These are phyloP conservation scores for Meandrusa payeni DNA, from an alignment of 2,888 invertebrate species.

Conservation along the genomic window DNA sequence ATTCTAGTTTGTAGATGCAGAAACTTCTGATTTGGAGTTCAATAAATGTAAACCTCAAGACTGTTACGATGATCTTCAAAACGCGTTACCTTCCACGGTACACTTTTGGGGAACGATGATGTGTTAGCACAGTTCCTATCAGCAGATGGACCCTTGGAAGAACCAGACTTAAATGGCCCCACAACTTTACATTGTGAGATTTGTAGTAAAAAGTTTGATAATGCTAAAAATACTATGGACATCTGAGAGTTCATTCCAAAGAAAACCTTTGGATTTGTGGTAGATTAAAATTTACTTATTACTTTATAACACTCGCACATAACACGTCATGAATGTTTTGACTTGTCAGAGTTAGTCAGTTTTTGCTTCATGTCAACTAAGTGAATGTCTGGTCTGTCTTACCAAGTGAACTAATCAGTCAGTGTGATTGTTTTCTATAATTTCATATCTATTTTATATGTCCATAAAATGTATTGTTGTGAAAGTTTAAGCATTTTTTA, in stretches of 20 bases:
- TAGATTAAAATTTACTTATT: too few relatives aligned
- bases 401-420: too few relatives aligned
- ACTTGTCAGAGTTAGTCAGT: too few relatives aligned
- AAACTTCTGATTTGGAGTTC: conserved; percentile 48
- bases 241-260: conserved; percentile 68
- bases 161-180: conserved; percentile 68
- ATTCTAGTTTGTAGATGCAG: conserved; percentile 61
- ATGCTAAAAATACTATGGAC: conserved; percentile 72
- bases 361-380: too few relatives aligned
- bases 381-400: too few relatives aligned
- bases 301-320: too few relatives aligned
- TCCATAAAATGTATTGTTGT: too few relatives aligned
- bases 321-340: too few relatives aligned
- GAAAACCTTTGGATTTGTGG: conserved; percentile 71
- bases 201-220: conserved; percentile 68
- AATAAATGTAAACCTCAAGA: conserved; percentile 42
- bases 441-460: too few relatives aligned
- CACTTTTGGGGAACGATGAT: conserved; percentile 55
- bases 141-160: conserved; percentile 64
- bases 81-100: conserved; percentile 46
- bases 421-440: too few relatives aligned
- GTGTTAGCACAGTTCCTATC: conserved; percentile 66
- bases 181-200: conserved; percentile 70
- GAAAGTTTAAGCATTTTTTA: too few relatives aligned
- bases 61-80: conserved; percentile 52